A percentile compares a stretch with the other conserved stretches of the same genome.
These are phyloP conservation scores for Enteromius anoplus DNA, from an alignment of 2,797 vertebrate genomes.

Conservation along the genomic window DNA sequence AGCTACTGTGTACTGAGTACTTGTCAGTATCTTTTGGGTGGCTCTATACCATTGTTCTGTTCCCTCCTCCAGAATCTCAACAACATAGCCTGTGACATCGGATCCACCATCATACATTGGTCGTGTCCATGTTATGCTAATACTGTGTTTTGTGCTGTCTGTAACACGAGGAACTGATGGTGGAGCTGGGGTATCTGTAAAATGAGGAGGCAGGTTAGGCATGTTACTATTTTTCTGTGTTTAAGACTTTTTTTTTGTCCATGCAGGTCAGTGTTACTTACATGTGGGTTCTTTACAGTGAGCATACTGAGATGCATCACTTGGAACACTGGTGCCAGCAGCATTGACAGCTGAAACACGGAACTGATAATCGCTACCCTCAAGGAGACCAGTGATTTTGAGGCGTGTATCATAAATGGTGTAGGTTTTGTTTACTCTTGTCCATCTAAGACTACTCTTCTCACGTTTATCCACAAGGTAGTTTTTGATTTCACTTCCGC, in stretches of 20 bases:
- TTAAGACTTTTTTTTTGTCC: not conserved
- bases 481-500: conserved; percentile 93
- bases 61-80: conserved; percentile 95
- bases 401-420: conserved; percentile 95
- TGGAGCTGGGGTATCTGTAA: conserved; percentile 90
- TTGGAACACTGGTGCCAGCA: conserved; percentile 93
- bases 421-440: conserved; percentile 93
- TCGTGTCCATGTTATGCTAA: conserved; percentile 94
- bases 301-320: conserved; percentile 90
- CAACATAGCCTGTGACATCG: conserved; percentile 89
- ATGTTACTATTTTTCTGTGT: not conserved
- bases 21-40: conserved; percentile 85
- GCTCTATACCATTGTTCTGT: conserved; percentile 93
- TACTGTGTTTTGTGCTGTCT: conserved; percentile 94
- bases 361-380: conserved; percentile 96
- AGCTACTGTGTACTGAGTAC: conserved; percentile 84
- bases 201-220: not conserved
- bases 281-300: conserved; percentile 96
- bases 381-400: conserved; percentile 91
- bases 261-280: conserved; percentile 73
- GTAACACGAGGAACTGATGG: conserved; percentile 92
- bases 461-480: conserved; percentile 97
- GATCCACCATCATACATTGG: conserved; percentile 95
- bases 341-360: conserved; percentile 93
- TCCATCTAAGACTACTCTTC: conserved; percentile 94